Conservation (phyloP, 2,797 vertebrate species). For the Iguana delicatissima region DNA sequence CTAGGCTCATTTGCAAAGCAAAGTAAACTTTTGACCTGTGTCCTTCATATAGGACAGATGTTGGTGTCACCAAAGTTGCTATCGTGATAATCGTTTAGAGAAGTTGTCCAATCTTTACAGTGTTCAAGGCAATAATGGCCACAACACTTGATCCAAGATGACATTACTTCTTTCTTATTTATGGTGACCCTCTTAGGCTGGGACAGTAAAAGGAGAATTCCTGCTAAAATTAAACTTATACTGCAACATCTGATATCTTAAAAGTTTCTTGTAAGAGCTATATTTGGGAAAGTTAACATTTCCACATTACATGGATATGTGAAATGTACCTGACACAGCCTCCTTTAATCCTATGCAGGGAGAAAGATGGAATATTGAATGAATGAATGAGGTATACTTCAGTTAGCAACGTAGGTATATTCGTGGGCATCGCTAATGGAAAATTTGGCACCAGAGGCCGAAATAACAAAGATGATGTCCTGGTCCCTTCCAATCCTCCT, state of each 20-base stretch:
- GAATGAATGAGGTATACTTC: no score
- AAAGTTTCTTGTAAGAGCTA: conserved; percentile 9
- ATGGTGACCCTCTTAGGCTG: conserved; percentile 11
- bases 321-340: neutral
- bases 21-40: conserved; percentile 4
- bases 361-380: no score
- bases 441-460: no score
- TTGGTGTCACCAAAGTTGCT: neutral
- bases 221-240: conserved; percentile 22
- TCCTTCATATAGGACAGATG: neutral
- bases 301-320: neutral
- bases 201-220: conserved; percentile 22
- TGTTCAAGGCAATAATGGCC: conserved; percentile 8
- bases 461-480: no score
- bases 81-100: neutral
- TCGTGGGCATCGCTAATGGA: no score
- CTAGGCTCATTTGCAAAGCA: neutral
- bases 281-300: conserved; percentile 14
- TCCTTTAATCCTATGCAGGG: no score
- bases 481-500: no score
- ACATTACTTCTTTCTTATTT: conserved; percentile 8
- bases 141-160: conserved; percentile 8
- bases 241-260: conserved; percentile 27
- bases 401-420: no score
- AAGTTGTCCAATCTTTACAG: neutral